phyloP scores from a whole-genome alignment of 1,140 invertebrate species.

The Lepidurus couesii region DNA sequence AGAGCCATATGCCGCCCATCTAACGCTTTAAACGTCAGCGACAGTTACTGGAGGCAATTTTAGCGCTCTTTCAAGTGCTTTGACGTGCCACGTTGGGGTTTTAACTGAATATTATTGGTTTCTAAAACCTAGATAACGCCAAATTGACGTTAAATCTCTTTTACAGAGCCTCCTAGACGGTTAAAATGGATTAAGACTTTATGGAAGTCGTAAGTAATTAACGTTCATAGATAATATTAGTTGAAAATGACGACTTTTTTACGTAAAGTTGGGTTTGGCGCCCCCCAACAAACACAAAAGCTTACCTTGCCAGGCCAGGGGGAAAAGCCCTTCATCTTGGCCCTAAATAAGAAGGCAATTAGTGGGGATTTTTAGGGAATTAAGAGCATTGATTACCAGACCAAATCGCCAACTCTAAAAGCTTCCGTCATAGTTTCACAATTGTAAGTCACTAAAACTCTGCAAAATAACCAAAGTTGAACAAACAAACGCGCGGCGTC shows the following conservation, averaged over 20 bases:
- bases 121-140: too few relatives aligned
- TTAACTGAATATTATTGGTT: too few relatives aligned
- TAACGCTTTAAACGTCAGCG: too few relatives aligned
- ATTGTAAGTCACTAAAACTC: conserved; percentile 27
- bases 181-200: too few relatives aligned
- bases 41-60: too few relatives aligned
- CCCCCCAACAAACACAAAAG: conserved; percentile 37
- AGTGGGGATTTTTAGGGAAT: conserved; percentile 29
- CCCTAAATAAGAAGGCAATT: conserved; percentile 57
- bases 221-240: not conserved
- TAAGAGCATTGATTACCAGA: conserved; percentile 57
- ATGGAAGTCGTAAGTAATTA: not conserved
- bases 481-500: conserved; percentile 20
- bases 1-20: too few relatives aligned
- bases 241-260: not conserved
- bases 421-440: conserved; percentile 50
- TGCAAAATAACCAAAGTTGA: not conserved
- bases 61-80: too few relatives aligned
- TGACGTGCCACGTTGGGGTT: too few relatives aligned
- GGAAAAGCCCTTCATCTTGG: conserved; percentile 91
- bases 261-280: conserved; percentile 3
- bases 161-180: too few relatives aligned
- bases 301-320: conserved; percentile 89
- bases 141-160: too few relatives aligned
- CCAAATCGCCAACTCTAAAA: conserved; percentile 65